Evolutionary conservation across 2,797 vertebrate genomes (phyloP).

Genomic region (Serranus cabrilla): DNA sequence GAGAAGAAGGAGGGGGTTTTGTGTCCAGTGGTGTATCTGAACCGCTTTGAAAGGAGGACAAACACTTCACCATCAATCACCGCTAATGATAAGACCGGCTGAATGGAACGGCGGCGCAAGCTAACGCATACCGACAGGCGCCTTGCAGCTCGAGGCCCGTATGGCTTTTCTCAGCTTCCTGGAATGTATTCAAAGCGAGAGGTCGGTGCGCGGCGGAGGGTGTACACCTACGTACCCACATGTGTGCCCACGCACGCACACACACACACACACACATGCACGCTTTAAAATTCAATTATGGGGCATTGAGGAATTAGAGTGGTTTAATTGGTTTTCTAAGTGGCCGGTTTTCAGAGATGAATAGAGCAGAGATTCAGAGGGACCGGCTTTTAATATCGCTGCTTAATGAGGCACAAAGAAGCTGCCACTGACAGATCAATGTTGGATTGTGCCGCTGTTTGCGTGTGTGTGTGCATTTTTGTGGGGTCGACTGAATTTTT

Average conservation of each 20-base stretch:
- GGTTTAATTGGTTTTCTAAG: conserved; percentile 89
- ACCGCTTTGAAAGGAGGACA: conserved; percentile 71
- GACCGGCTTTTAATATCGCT: conserved; percentile 84
- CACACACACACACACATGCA: conserved; percentile 32
- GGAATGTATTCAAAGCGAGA: conserved; percentile 58
- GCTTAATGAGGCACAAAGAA: conserved; percentile 83
- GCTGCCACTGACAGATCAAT: conserved; percentile 77
- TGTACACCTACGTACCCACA: conserved; percentile 33
- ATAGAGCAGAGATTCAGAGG: conserved; percentile 76
- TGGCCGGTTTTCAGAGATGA: conserved; percentile 83
- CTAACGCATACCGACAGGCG: conserved; percentile 50
- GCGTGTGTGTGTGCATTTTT: conserved; percentile 17
- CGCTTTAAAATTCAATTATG: conserved; percentile 85
- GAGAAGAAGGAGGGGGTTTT: conserved; percentile 19
- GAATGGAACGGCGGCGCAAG: conserved; percentile 44
- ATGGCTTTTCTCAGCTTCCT: conserved; percentile 52
- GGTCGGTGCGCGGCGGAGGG: conserved; percentile 28
- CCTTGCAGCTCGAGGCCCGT: conserved; percentile 45
- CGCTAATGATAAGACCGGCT: conserved; percentile 70
- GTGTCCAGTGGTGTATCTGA: conserved; percentile 59
- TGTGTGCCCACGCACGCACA: background rate
- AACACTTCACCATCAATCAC: conserved; percentile 85
- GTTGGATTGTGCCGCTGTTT: conserved; percentile 64
- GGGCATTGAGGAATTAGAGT: conserved; percentile 85
- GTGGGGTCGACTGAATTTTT: conserved; percentile 37